Base-by-base conservation (phyloP, 2,888 invertebrate genomes). In the Sceliomorpha sp. region DNA sequence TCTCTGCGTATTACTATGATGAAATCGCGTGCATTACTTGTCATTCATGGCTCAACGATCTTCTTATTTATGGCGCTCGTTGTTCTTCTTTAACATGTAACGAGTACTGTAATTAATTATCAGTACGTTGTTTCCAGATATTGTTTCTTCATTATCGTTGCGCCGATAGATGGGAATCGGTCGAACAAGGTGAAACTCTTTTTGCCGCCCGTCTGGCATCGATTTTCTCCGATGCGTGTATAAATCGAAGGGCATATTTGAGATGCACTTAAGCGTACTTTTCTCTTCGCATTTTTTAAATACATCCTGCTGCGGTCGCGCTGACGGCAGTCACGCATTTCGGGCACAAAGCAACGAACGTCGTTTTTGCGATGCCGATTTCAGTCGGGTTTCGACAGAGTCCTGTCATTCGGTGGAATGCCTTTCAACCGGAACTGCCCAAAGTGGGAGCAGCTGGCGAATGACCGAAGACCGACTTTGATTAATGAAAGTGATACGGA, bases 391-490 rank as follows among this genome's bases (percentile, higher is more conserved):
- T 39, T 39, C 39, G 12, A 8, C 36, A 36, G 10, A 20, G 15
- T 17, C 8, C 47, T 24, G 48, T 42, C 55, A 55, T 55, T 63
- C 55, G 48, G 48, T 48, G 31, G 37, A 20, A 20, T 15, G 47
- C 45, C 29, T 31, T 56, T 37, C 34, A 62, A 53, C 56, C 50
- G 45, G 53, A 55, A 55, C 39, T 32, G 44, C 51, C 60, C 66
- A 70, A 70, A 70, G 70, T 70, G 40, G 48, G 44, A 39, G 13
- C 37, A 55, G 66, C 56, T 62, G 70, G 63, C 69, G 63, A 50
- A 42, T 32, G 29, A 8, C 9, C 5, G 13, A 12, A n/a, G 45
- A 29, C 10, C 15, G 32, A 32, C 45, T 20, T 9, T 47, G 17
- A 47, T n/a, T n/a, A n/a, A n/a, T n/a, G n/a, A n/a, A n/a, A n/a